Evolutionary conservation across 2,797 vertebrate species (phyloP), one percentile per base, ranked within the genome.

Genomic region (Setipinna tenuifilis): DNA sequence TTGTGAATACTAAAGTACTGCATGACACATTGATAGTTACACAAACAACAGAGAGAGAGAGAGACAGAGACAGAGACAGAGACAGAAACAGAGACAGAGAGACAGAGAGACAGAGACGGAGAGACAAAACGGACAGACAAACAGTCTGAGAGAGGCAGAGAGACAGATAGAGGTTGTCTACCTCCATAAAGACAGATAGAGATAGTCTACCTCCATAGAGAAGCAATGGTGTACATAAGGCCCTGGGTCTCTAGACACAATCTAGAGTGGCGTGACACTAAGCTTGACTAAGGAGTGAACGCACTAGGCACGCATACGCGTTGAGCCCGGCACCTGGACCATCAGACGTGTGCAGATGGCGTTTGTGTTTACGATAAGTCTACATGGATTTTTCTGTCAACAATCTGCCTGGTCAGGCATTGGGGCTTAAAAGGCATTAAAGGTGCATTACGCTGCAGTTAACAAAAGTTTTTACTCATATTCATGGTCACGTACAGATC

Each of bases 281-380:
- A 84, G 86, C 80, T 78, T 41, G 50, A 83, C 46, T 35, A 31
- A 84, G 87, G 87, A 0, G 21, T 1, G 10, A 85, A 81, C 35
- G 83, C 21, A 81, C 84, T 54, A 83, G 85, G 84, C 82, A 31
- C 35, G 17, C 19, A 9, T 41, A 35, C 7, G 71, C 9, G 14
- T 83, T 61, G 84, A 85, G 86, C 46, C 83, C 54, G 48, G 81
- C 87, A 89, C 87, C 90, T 88, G 88, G 85, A 86, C 84, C 57
- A 10, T 2, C 23, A 78, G 82, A 80, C 28, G 50, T 48, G 84
- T 84, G 83, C 91, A 91, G 91, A 91, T 91, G 90, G 89, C 87
- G 84, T 83, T 87, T 87, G 83, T 87, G 85, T 90, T 87, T 90
- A 88, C 89, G 85, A 89, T 44, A 83, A 88, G 84, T 80, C 54